phyloP scores from a whole-genome alignment of 2,888 invertebrate genomes.

The Cerastis rubricosa region DNA sequence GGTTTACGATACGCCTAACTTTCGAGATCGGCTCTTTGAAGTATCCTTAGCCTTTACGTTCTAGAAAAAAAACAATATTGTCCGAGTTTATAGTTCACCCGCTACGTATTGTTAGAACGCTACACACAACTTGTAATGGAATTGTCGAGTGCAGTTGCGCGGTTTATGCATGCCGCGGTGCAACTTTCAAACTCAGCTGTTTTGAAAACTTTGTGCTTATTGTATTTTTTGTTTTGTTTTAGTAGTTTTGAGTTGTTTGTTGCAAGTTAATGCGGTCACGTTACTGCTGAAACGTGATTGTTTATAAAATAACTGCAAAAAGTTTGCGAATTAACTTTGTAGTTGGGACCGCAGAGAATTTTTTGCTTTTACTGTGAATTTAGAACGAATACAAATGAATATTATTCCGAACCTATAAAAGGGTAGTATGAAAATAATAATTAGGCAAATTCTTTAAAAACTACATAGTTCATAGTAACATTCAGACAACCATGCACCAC shows the following conservation, averaged over 20 bases:
- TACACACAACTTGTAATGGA: slow-evolving; percentile 65
- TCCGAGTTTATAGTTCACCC: slow-evolving; percentile 56
- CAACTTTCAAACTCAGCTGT: slow-evolving; percentile 65
- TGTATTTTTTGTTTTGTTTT: slow-evolving; percentile 47
- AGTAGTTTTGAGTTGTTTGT: slow-evolving; percentile 38
- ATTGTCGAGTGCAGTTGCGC: slow-evolving; percentile 64
- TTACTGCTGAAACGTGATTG: slow-evolving; percentile 40
- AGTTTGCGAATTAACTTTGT: slow-evolving; percentile 25
- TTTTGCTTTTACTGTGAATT: slow-evolving; percentile 15
- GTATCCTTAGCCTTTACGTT: slow-evolving; percentile 41
- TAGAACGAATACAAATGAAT: neutral
- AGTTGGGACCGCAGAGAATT: slow-evolving; percentile 13
- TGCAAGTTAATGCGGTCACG: slow-evolving; percentile 54
- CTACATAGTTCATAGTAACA: neutral
- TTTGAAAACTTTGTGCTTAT: slow-evolving; percentile 59
- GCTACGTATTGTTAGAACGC: slow-evolving; percentile 52
- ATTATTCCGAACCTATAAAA: neutral
- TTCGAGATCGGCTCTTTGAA: slow-evolving; percentile 45
- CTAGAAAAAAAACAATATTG: slow-evolving; percentile 61
- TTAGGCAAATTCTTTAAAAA: neutral
- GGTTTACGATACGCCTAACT: slow-evolving; percentile 50
- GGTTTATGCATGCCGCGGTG: slow-evolving; percentile 62
- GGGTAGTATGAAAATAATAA: neutral
- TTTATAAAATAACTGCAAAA: slow-evolving; percentile 33
- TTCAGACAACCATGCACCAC: slow-evolving; percentile 8